Base-by-base conservation (phyloP, 2,797 vertebrate species). In the Ataeniobius toweri region DNA sequence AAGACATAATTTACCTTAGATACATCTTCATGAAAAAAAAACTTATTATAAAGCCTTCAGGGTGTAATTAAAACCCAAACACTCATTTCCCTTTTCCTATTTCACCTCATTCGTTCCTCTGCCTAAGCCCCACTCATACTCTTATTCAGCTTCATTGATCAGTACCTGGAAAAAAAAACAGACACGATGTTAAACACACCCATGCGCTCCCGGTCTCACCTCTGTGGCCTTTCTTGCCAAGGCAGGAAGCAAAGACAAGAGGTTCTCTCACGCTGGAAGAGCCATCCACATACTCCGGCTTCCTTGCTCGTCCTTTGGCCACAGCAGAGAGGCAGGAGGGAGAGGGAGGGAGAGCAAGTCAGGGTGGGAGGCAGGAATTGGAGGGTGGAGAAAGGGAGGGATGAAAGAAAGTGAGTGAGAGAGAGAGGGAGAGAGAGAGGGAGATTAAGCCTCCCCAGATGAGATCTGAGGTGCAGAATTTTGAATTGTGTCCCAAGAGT, bases 201-300 rank as follows among this genome's bases (percentile, higher is more conserved):
- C 85, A 85, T 85, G 70, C 76, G 12, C 95, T 93, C 91, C 76
- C 84, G 78, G 89, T 87, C 89, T 97, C 96, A 87, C 95, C 91
- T 71, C 94, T 94, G 88, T 95, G 94, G 39, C 93, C 81, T 81
- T 93, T 91, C 87, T 93, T 95, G 89, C 94, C 92, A 87, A 89
- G 86, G 84, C 93, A 96, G 92, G 91, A 95, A 1, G 95, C 95
- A 73, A 94, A 92, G 81, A 94, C 90, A 86, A 93, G 93, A 77
- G 93, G 91, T 85, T 97, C 97, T 76, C 95, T 95, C 1, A 96
- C 95, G 87, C 96, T 95, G 84, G 95, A 88, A 78, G 96, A 97
- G 89, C 96, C 96, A 88, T 97, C 97, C 93, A 97, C 97, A 89
- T 96, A 97, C 92, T 97, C 98, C 91, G 93, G 96, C 95, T 96